Evolutionary conservation across 2,113 vertebrate genomes (phyloP).

Genomic region (Erythrocercus mccallii): DNA sequence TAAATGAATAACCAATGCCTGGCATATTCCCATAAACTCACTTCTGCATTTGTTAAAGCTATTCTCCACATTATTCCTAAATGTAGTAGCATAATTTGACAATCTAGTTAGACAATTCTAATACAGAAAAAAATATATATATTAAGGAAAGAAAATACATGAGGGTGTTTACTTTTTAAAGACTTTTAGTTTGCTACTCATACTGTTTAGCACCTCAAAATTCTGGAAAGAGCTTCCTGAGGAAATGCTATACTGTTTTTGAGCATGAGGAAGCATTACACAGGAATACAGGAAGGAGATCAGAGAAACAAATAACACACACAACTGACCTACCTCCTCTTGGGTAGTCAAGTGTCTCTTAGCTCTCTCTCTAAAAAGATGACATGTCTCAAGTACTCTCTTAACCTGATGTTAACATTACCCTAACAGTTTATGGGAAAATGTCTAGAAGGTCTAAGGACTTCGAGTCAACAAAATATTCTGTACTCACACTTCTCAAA

Average conservation of each 20-base stretch:
- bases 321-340: background rate
- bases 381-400: constrained; percentile 13
- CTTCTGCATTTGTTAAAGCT: background rate
- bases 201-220: background rate
- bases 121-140: background rate
- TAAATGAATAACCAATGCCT: background rate
- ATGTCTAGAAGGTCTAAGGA: background rate
- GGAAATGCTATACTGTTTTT: background rate
- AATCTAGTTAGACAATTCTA: background rate
- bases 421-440: background rate
- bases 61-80: background rate
- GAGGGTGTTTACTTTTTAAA: background rate
- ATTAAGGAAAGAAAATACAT: background rate
- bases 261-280: constrained; percentile 1
- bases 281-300: constrained; percentile 11
- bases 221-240: background rate
- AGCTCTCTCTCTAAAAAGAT: background rate
- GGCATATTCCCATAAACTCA: background rate
- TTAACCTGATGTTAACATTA: constrained; percentile 12
- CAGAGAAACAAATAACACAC: background rate
- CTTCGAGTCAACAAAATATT: background rate
- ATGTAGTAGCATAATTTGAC: background rate
- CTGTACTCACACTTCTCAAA: background rate
- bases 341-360: constrained; percentile 12
- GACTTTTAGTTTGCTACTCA: background rate